Evolutionary conservation across 2,113 vertebrate species (phyloP).

Genomic region (Oryzias javanicus): DNA sequence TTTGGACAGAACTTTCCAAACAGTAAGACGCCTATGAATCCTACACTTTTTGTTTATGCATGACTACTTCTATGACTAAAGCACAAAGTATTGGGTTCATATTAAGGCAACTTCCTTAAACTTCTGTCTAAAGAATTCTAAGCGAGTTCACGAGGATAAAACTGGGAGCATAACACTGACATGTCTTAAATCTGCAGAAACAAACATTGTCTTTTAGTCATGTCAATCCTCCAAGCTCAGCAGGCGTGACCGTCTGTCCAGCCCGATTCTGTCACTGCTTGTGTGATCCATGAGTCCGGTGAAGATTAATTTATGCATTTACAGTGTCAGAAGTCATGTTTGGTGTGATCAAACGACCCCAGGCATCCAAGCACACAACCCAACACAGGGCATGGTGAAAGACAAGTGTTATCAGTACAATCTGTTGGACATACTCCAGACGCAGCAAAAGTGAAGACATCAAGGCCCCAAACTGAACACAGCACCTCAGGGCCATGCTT

Average conservation of each 20-base stretch:
- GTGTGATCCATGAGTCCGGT: constrained; percentile 23
- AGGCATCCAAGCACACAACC: constrained; percentile 31
- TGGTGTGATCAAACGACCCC: constrained; percentile 24
- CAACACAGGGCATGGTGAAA: constrained; percentile 24
- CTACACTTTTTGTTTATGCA: too few species aligned
- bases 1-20: too few species aligned
- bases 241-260: not conserved
- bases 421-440: constrained; percentile 59
- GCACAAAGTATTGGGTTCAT: too few species aligned
- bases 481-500: constrained; percentile 39
- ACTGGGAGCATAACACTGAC: too few species aligned
- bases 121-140: too few species aligned
- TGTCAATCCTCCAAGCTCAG: not conserved
- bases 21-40: too few species aligned
- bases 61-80: too few species aligned
- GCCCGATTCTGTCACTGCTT: constrained; percentile 1
- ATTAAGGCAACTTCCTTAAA: too few species aligned
- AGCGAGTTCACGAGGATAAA: too few species aligned
- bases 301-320: constrained; percentile 29
- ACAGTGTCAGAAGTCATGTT: constrained; percentile 33
- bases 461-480: constrained; percentile 50
- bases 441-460: constrained; percentile 44
- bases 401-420: constrained; percentile 53
- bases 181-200: too few species aligned
- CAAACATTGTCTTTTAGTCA: too few species aligned